Conservation (phyloP, 2,888 invertebrate species). For the Chaitophorus viminalis region DNA sequence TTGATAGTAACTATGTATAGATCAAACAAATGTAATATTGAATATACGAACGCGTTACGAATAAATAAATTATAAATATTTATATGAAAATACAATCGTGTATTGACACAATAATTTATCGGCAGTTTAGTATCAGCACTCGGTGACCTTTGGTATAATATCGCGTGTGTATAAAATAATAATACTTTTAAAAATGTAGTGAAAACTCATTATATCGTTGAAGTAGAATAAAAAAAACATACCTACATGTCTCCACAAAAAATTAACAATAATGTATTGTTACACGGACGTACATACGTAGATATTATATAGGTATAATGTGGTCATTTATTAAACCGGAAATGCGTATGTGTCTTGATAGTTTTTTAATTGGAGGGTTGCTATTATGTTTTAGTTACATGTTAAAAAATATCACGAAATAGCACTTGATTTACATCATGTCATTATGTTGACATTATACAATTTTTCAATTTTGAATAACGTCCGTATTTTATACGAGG, state of each 20-base stretch:
- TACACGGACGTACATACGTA: slow-evolving; percentile 1
- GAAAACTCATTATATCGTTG: slow-evolving; percentile 20
- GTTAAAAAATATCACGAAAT: slow-evolving; percentile 48
- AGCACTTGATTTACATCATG: slow-evolving; percentile 44
- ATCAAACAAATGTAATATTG: too few species aligned
- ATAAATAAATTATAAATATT: too few species aligned
- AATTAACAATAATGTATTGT: slow-evolving; percentile 44
- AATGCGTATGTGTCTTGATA: slow-evolving; percentile 57
- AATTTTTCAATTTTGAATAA: slow-evolving; percentile 28
- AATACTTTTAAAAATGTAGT: not conserved
- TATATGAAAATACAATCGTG: too few species aligned
- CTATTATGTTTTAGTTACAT: slow-evolving; percentile 27
- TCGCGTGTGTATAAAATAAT: not conserved
- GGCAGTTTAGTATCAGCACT: not conserved
- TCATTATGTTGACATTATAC: slow-evolving; percentile 49
- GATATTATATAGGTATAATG: not conserved
- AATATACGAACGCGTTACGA: too few species aligned
- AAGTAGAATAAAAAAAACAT: not conserved
- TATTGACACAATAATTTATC: not conserved
- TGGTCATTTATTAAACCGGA: slow-evolving; percentile 48
- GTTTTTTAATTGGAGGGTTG: slow-evolving; percentile 58
- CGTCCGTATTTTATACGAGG: not conserved
- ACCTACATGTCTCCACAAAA: slow-evolving; percentile 21
- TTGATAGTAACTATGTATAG: too few species aligned
- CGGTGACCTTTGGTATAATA: not conserved